Evolutionary conservation across 2,888 invertebrate species (phyloP).

Genomic region (Epinotia bilunana): DNA sequence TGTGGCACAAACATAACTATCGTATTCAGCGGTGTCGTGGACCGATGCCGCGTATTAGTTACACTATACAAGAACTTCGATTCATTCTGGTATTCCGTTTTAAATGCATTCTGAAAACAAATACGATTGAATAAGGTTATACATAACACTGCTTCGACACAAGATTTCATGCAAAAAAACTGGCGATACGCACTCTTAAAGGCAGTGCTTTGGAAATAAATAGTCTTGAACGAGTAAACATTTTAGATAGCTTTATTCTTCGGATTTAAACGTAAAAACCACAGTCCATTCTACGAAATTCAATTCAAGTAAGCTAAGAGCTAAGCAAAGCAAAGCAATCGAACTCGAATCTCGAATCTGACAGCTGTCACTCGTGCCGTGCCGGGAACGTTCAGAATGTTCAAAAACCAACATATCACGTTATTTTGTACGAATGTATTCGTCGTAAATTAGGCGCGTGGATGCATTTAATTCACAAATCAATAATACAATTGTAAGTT

Average conservation of each 20-base stretch:
- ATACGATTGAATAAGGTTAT: slow-evolving; percentile 40
- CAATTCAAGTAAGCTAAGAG: background rate
- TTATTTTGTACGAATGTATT: too few relatives aligned
- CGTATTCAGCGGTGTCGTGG: slow-evolving; percentile 94
- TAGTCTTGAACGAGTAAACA: slow-evolving; percentile 78
- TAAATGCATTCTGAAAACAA: slow-evolving; percentile 74
- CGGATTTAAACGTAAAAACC: slow-evolving; percentile 46
- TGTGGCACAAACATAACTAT: slow-evolving; percentile 99
- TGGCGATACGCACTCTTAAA: slow-evolving; percentile 62
- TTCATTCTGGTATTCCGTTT: slow-evolving; percentile 74
- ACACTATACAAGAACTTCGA: slow-evolving; percentile 69
- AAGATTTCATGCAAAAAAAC: slow-evolving; percentile 8
- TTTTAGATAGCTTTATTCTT: slow-evolving; percentile 54
- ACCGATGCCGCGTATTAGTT: slow-evolving; percentile 70
- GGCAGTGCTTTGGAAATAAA: slow-evolving; percentile 68
- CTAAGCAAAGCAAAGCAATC: slow-evolving; percentile 19
- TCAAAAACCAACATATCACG: slow-evolving; percentile 3
- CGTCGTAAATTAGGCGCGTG: too few relatives aligned
- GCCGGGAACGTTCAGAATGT: slow-evolving; percentile 17
- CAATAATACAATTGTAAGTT: too few relatives aligned
- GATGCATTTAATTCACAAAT: too few relatives aligned
- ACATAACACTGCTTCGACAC: slow-evolving; percentile 33
- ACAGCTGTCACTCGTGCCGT: slow-evolving; percentile 24
- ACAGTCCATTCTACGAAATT: slow-evolving; percentile 53
- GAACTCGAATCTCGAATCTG: slow-evolving; percentile 9